Percentiles rank a stretch among this genome's conserved stretches.
These are phyloP conservation scores for Notechis scutatus DNA, from an alignment of 2,113 vertebrate genomes.

Conservation along the genomic window DNA sequence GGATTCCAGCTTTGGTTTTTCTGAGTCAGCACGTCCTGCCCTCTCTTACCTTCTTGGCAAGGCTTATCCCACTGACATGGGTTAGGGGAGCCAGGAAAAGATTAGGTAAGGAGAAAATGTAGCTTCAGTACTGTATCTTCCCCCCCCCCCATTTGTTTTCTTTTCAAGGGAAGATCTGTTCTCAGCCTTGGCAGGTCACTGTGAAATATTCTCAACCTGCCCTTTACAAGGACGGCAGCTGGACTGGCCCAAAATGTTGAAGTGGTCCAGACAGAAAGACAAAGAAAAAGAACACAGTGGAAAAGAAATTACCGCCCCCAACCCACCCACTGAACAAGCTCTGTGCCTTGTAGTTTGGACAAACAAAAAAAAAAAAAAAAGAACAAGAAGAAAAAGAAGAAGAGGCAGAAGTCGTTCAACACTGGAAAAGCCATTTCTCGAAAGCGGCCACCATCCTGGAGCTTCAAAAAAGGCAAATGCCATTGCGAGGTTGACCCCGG, in stretches of 20 bases:
- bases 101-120: conserved; percentile 4
- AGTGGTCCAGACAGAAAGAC: not conserved
- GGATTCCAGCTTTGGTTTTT: conserved; percentile 27
- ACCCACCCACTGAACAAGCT: not conserved
- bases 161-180: not conserved
- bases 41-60: conserved; percentile 12
- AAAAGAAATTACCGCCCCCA: not conserved
- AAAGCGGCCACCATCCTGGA: too few relatives aligned
- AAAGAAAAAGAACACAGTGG: not conserved
- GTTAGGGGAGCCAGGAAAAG: conserved; percentile 26
- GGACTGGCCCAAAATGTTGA: not conserved
- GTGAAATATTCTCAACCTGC: rapidly evolving
- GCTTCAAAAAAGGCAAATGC: not conserved
- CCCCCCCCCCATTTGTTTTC: not conserved
- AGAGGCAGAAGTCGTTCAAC: too few relatives aligned
- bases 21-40: not conserved
- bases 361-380: too few relatives aligned
- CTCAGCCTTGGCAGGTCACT: not conserved
- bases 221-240: not conserved
- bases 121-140: not conserved
- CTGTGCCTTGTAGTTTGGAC: not conserved
- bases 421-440: not conserved
- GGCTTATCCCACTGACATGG: not conserved
- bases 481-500: not conserved
- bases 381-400: not conserved